Conservation (phyloP, 2,888 invertebrate species). For the Nasonia oneida region DNA sequence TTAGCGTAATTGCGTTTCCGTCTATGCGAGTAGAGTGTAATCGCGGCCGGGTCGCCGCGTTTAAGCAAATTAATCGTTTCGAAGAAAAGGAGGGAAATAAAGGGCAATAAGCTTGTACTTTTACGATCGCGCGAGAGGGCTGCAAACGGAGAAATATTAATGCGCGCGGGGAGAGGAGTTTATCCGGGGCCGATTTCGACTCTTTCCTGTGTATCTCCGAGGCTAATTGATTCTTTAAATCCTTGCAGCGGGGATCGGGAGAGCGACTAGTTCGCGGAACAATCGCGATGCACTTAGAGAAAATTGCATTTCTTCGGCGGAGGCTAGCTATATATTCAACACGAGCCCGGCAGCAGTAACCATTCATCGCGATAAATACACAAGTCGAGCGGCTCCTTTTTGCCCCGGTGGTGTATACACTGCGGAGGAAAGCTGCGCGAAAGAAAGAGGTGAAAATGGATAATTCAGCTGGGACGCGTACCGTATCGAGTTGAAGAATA, state of each 20-base stretch:
- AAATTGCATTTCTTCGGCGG: not conserved
- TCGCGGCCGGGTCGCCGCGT: not conserved
- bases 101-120: not conserved
- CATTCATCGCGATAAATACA: constrained; percentile 4
- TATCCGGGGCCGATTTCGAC: not conserved
- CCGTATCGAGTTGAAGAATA: constrained; percentile 1
- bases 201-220: too few relatives aligned
- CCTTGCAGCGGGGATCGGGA: not conserved
- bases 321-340: not conserved
- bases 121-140: not conserved
- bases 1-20: not conserved
- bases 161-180: not conserved
- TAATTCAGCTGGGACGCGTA: constrained; percentile 18
- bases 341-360: not conserved
- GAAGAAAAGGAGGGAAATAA: not conserved
- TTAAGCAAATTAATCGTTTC: constrained; percentile 20
- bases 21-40: not conserved
- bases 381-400: constrained; percentile 4
- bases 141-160: constrained; percentile 1
- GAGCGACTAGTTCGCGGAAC: not conserved
- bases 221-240: not conserved
- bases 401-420: not conserved
- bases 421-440: not conserved
- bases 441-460: constrained; percentile 33
- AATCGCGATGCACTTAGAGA: constrained; percentile 16